phyloP scores from a whole-genome alignment of 2,888 invertebrate species.

The Scrobipalpa costella region DNA sequence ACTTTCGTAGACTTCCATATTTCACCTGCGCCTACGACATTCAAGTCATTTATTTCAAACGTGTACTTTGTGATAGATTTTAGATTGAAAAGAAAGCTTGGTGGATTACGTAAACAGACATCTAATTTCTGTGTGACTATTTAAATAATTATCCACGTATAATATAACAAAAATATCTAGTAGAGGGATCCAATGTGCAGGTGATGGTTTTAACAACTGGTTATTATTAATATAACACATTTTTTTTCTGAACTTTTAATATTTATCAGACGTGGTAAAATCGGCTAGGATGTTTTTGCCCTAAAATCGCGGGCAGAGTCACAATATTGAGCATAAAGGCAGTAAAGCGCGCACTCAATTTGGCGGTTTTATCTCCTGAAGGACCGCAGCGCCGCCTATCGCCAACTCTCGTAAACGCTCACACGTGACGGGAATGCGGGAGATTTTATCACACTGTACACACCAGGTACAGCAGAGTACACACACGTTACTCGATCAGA shows the following conservation, averaged over 20 bases:
- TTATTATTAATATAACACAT: no score
- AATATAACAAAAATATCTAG: no score
- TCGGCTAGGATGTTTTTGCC: background rate
- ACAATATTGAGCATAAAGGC: background rate
- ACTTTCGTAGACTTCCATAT: background rate
- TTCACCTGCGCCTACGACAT: background rate
- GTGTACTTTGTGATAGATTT: background rate
- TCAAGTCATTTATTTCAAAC: background rate
- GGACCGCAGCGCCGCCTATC: slow-evolving; percentile 5
- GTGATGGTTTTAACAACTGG: no score
- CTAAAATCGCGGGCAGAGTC: background rate
- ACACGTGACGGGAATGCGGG: background rate
- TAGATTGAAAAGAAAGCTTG: no score
- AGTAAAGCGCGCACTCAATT: slow-evolving; percentile 2
- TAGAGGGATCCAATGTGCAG: no score
- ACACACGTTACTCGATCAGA: background rate
- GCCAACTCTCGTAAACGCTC: slow-evolving; percentile 6
- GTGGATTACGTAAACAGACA: no score
- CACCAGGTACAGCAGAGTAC: background rate
- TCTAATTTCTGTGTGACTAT: no score
- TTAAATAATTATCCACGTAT: no score
- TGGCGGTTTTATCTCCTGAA: background rate
- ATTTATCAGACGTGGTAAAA: no score
- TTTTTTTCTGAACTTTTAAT: no score
- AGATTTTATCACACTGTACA: background rate